phyloP scores from a whole-genome alignment of 2,888 invertebrate species.

The Drosophila dives region DNA sequence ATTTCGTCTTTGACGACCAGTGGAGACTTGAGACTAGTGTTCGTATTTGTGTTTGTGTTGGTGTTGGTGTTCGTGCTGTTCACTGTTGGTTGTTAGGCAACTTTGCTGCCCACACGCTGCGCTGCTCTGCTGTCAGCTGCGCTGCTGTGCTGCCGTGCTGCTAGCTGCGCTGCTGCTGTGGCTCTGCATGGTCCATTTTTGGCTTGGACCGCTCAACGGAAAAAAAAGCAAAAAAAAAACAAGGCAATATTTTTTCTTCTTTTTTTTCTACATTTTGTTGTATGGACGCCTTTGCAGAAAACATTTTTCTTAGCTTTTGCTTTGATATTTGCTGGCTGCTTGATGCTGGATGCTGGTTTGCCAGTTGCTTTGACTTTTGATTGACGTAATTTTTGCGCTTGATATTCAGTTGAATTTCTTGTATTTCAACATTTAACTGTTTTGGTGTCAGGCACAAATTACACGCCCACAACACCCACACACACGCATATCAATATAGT shows the following conservation, averaged over 20 bases:
- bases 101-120: constrained; percentile 80
- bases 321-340: constrained; percentile 50
- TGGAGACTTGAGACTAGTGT: constrained; percentile 61
- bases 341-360: constrained; percentile 32
- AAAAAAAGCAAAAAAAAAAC: constrained; percentile 34
- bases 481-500: constrained; percentile 26
- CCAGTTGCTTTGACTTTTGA: constrained; percentile 71
- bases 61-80: constrained; percentile 30
- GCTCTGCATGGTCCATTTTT: constrained; percentile 76
- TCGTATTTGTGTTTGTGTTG: constrained; percentile 25
- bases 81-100: constrained; percentile 72
- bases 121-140: constrained; percentile 22
- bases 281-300: constrained; percentile 76
- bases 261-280: constrained; percentile 43
- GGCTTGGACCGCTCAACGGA: constrained; percentile 69
- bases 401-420: constrained; percentile 80
- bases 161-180: constrained; percentile 38
- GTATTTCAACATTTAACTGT: constrained; percentile 80
- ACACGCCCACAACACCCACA: constrained; percentile 70
- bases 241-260: constrained; percentile 56
- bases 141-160: constrained; percentile 26
- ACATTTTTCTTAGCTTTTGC: constrained; percentile 38
- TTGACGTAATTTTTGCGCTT: constrained; percentile 81
- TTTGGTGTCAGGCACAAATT: constrained; percentile 77
- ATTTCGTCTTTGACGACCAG: constrained; percentile 42